Evolutionary conservation across 2,888 invertebrate species (phyloP).

Genomic region (Eucriotettix oculatus): DNA sequence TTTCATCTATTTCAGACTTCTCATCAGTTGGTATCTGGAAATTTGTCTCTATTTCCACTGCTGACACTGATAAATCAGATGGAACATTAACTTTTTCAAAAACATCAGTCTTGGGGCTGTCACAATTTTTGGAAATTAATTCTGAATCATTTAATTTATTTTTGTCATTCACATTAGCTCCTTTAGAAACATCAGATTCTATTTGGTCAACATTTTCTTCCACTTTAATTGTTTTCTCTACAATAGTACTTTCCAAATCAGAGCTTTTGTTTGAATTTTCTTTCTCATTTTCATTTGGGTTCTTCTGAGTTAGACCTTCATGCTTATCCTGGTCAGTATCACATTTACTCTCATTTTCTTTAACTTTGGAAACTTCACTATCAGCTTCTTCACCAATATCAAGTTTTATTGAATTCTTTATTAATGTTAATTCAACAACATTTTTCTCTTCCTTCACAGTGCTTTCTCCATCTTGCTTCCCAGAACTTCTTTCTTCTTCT

Average conservation of each 20-base stretch:
- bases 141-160: not conserved
- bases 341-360: not conserved
- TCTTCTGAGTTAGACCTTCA: not conserved
- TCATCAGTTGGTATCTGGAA: no score
- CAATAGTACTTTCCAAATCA: not conserved
- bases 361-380: slow-evolving; percentile 2
- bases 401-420: not conserved
- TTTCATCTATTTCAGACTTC: not conserved
- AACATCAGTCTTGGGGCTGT: not conserved
- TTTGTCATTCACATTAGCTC: not conserved
- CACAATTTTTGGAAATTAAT: slow-evolving; percentile 1
- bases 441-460: not conserved
- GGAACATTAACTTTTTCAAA: not conserved
- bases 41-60: no score
- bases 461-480: not conserved
- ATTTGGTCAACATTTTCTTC: not conserved
- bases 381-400: slow-evolving; percentile 12
- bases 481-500: slow-evolving; percentile 1
- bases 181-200: not conserved
- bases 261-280: slow-evolving; percentile 11
- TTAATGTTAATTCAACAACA: not conserved
- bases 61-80: no score
- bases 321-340: not conserved
- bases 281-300: slow-evolving; percentile 1
- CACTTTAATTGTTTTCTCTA: not conserved